Evolutionary conservation across 2,888 invertebrate species (phyloP), one percentile per base, ranked within the genome.

Genomic region (Arge pagana): DNA sequence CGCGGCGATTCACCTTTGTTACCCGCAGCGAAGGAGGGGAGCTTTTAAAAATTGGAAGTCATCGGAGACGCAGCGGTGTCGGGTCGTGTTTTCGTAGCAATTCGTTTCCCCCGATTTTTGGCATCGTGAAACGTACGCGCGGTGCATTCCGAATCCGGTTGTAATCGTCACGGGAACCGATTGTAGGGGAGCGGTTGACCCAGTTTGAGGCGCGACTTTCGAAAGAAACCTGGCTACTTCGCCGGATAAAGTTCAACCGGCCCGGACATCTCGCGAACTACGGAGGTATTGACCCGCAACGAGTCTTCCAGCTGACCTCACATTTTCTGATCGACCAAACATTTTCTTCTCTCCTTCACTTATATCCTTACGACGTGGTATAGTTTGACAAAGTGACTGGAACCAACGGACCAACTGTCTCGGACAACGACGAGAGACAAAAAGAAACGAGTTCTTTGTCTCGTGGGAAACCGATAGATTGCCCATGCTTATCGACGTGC

Each of bases 161-260:
- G 42, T 23, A 42, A 42, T 42, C 42, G 42, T 42, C 24, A 42
- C 28, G 42, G 21, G 18, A n/a, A n/a, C 13, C 5, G 30, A 31
- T 42, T 42, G 42, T 42, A 23, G 13, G n/a, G n/a, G 30, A 42
- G 30, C 42, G n/a, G 30, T 42, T 30, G 42, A 42, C 42, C 42
- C 42, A 42, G 42, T 42, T 42, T 19, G n/a, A 30, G 42, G 42
- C 13, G 42, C 42, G 28, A 42, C 42, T 42, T 42, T 42, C 42
- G 19, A 42, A 28, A 42, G 15, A 42, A 30, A 28, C 31, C 31
- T 19, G 19, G 42, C 21, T 42, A 30, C 31, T 42, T 42, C 31
- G 31, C n/a, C 24, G 18, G 30, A 31, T 7, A 30, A 42, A 42
- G 42, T 42, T 42, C 10, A 28, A 41, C 42, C 11, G 42, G 11